phyloP scores from a whole-genome alignment of 1,140 invertebrate species.

The Drosophila ogumai region DNA sequence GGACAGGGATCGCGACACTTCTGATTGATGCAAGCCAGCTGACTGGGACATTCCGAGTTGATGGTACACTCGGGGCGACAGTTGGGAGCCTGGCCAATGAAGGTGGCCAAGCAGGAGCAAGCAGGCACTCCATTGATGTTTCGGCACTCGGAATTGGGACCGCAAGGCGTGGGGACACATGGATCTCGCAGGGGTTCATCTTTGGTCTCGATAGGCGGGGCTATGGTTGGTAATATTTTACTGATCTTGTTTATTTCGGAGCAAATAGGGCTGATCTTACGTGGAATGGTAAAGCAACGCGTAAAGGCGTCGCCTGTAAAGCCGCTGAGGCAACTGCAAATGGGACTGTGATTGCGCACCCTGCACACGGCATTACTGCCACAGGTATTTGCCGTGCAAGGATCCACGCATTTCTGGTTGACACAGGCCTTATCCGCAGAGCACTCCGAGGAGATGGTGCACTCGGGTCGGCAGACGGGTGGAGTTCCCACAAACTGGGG shows the following conservation, averaged over 20 bases:
- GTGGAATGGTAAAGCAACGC: constrained; percentile 87
- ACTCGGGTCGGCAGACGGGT: constrained; percentile 89
- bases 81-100: constrained; percentile 92
- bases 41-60: constrained; percentile 92
- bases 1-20: constrained; percentile 93
- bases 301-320: constrained; percentile 89
- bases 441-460: constrained; percentile 89
- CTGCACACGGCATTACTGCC: constrained; percentile 89
- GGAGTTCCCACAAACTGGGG: constrained; percentile 87
- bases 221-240: constrained; percentile 85
- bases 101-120: constrained; percentile 91
- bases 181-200: constrained; percentile 87
- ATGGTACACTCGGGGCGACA: constrained; percentile 93
- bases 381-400: constrained; percentile 89
- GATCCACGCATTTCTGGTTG: constrained; percentile 89
- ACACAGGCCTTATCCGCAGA: constrained; percentile 88
- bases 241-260: neutral
- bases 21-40: constrained; percentile 92
- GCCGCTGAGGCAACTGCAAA: constrained; percentile 88
- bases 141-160: constrained; percentile 92
- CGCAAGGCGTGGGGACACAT: constrained; percentile 92
- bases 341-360: constrained; percentile 91
- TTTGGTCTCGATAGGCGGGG: constrained; percentile 88
- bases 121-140: constrained; percentile 89
- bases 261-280: constrained; percentile 85